phyloP scores from a whole-genome alignment of 2,888 invertebrate genomes.

The Coelopa pilipes region DNA sequence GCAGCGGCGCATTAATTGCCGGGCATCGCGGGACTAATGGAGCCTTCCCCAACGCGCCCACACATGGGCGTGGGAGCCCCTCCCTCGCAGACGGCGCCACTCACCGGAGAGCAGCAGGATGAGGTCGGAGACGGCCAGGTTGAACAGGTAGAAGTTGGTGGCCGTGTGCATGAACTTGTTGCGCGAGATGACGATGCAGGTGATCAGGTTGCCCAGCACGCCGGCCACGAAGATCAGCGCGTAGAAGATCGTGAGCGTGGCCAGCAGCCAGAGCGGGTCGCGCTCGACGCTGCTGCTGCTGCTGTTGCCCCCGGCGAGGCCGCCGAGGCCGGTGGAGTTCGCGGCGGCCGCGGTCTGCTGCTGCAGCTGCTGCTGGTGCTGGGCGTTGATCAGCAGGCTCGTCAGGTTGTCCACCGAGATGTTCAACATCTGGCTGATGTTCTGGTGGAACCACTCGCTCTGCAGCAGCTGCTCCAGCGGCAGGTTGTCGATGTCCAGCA shows the following conservation, averaged over 20 bases:
- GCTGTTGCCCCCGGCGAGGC: conserved; percentile 23
- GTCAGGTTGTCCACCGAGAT: conserved; percentile 62
- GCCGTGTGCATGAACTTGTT: conserved; percentile 88
- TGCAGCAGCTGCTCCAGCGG: conserved; percentile 50
- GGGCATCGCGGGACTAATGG: no score
- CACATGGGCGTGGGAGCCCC: no score
- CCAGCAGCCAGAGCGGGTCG: conserved; percentile 53
- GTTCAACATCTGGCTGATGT: conserved; percentile 62
- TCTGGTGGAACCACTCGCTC: conserved; percentile 60
- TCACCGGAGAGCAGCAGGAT: conserved; percentile 79
- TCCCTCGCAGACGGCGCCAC: no score
- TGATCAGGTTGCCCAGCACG: conserved; percentile 83
- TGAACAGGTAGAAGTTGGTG: conserved; percentile 85
- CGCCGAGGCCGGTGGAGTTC: conserved; percentile 1
- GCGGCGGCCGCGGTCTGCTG: neutral
- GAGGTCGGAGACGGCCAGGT: conserved; percentile 85
- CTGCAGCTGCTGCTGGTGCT: conserved; percentile 15
- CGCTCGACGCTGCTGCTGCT: conserved; percentile 36
- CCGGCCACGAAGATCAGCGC: conserved; percentile 74
- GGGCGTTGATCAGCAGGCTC: conserved; percentile 37
- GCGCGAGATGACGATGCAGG: conserved; percentile 84
- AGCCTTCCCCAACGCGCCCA: no score
- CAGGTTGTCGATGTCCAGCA: conserved; percentile 24
- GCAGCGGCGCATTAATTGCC: no score
- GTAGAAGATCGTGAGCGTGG: conserved; percentile 77